Evolutionary conservation across 2,888 invertebrate species (phyloP).

Genomic region (Parnassius glacialis): DNA sequence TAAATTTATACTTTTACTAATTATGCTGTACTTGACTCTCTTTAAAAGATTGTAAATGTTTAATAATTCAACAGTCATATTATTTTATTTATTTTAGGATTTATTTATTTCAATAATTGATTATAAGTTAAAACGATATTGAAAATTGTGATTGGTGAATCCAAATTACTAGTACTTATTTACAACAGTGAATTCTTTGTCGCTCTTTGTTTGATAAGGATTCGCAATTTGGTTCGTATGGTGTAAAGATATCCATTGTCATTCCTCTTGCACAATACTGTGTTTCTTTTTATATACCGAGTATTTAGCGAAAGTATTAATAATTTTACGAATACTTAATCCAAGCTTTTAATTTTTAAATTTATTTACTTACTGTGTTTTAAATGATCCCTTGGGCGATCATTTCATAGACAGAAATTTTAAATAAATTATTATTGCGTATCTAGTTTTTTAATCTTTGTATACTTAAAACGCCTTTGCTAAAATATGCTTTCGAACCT

Average conservation of each 20-base stretch:
- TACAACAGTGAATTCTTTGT: slow-evolving; percentile 13
- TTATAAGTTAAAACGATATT: slow-evolving; percentile 16
- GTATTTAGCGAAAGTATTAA: slow-evolving; percentile 64
- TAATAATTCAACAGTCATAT: slow-evolving; percentile 10
- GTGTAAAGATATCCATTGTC: slow-evolving; percentile 23
- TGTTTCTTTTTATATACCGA: slow-evolving; percentile 39
- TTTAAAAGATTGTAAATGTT: slow-evolving; percentile 24
- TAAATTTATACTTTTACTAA: neutral
- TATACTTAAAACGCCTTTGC: slow-evolving; percentile 34
- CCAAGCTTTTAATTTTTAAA: slow-evolving; percentile 35
- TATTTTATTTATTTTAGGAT: slow-evolving; percentile 18
- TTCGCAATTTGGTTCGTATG: slow-evolving; percentile 6
- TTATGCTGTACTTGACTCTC: slow-evolving; percentile 14
- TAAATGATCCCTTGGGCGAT: slow-evolving; percentile 17
- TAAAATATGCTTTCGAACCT: slow-evolving; percentile 38
- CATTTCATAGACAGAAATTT: slow-evolving; percentile 33
- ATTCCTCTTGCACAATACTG: slow-evolving; percentile 43
- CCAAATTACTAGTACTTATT: slow-evolving; percentile 34
- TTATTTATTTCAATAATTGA: slow-evolving; percentile 26
- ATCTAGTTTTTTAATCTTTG: slow-evolving; percentile 41
- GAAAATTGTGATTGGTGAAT: slow-evolving; percentile 26
- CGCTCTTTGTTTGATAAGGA: slow-evolving; percentile 1
- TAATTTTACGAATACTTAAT: slow-evolving; percentile 47
- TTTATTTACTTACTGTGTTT: slow-evolving; percentile 26
- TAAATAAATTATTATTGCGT: slow-evolving; percentile 45